Conservation (phyloP, 37 sponge, comb jelly and placozoan genomes). For the Eunapius fragilis region DNA sequence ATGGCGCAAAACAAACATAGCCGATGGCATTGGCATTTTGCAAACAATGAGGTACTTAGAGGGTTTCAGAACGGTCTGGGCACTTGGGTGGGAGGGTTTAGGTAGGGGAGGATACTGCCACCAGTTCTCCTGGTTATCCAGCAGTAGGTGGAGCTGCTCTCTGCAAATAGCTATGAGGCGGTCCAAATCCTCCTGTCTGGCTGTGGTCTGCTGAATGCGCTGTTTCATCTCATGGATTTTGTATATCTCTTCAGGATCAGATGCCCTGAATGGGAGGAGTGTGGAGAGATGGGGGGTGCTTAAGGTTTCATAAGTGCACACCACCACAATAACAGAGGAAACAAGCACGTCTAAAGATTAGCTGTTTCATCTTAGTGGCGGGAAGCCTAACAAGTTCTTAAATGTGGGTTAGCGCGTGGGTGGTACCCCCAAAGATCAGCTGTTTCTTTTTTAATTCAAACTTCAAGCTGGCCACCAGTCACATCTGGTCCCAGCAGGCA, state of each 20-base stretch:
- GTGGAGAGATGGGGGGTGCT: too few species aligned
- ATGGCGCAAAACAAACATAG: background rate
- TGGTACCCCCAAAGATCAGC: background rate
- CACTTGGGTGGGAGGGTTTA: too few species aligned
- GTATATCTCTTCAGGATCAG: conserved; percentile 78
- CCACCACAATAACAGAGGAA: too few species aligned
- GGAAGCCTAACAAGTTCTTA: background rate
- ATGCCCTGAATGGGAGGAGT: conserved; percentile 54
- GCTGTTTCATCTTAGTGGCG: too few species aligned
- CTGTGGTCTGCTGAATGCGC: conserved; percentile 1
- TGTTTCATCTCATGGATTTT: conserved; percentile 57
- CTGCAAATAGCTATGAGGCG: conserved; percentile 54
- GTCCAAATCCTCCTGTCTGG: conserved; percentile 42
- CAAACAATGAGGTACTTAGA: too few species aligned
- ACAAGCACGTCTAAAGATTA: too few species aligned
- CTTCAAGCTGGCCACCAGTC: background rate
- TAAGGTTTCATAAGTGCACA: too few species aligned
- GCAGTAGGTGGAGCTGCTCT: conserved; percentile 55
- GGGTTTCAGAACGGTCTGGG: too few species aligned
- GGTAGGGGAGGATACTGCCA: conserved; percentile 65
- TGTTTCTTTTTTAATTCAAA: background rate
- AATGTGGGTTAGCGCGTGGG: background rate
- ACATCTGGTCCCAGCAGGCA: background rate
- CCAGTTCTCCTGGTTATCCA: conserved; percentile 70
- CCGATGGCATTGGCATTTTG: too few species aligned